Evolutionary conservation across 2,888 invertebrate species (phyloP), one percentile per base, ranked within the genome.

Genomic region (Rutpela maculata): DNA sequence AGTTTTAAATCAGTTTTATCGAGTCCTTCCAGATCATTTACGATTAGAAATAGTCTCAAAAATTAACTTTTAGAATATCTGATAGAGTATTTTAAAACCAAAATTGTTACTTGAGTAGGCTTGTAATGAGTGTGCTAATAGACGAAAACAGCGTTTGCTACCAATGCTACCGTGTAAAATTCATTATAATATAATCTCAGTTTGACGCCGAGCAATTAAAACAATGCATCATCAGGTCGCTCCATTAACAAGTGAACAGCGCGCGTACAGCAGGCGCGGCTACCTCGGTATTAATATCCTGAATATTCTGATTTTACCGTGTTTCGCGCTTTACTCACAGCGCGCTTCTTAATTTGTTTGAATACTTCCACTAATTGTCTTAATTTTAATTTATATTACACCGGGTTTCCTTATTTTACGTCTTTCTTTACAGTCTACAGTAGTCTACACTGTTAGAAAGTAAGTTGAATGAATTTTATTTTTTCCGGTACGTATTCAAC

Each of bases 271-370:
- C 31, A 60, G 22, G 60, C 60, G n/a, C 26, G 60, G 60, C 31
- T 60, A 31, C 31, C 60, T 26, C 31, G 26, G 60, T 60, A 31
- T 60, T 60, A 60, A 19, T 60, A 60, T 60, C 22, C 31, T 60
- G 60, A 60, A 60, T 50, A 22, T 31, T 60, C 26, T 26, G 26
- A 60, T 60, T 60, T 60, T 60, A 60, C 60, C 60, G 22, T 60
- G 60, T 31, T 22, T 60, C 15, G n/a, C 18, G 60, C 31, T 60
- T 15, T 15, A 60, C 31, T 15, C 26, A 7, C 31, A 19, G 22
- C 59, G 60, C 31, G 60, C 26, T 60, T 60, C 31, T n/a, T 60
- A 60, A 60, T 50, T 60, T 60, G 26, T 60, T 60, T 60, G 22
- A 60, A 59, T 22, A 22, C 59, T 59, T 59, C 12, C 59, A 59